Evolutionary conservation across 2,113 vertebrate genomes (phyloP).

Genomic region (Anas platyrhynchos): DNA sequence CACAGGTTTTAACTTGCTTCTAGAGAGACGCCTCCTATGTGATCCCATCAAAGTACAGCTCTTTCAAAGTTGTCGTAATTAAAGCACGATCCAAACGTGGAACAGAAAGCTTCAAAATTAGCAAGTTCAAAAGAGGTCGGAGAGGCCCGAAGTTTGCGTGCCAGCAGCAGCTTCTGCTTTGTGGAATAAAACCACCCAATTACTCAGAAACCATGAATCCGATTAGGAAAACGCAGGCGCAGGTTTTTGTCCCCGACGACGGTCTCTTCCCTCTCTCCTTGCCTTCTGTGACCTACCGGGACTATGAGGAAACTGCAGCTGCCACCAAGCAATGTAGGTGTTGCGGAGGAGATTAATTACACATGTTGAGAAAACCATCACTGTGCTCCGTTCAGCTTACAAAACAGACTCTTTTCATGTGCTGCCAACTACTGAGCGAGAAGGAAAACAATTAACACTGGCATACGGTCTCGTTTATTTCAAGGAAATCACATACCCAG

Average conservation of each 20-base stretch:
- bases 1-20: constrained; percentile 47
- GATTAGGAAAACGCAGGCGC: not conserved
- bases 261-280: not conserved
- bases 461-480: not conserved
- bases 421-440: not conserved
- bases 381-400: not conserved
- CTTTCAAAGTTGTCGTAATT: not conserved
- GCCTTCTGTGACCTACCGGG: not conserved
- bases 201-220: not conserved
- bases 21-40: not conserved
- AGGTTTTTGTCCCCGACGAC: not conserved
- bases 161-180: not conserved
- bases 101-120: not conserved
- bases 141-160: not conserved
- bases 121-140: constrained; percentile 25
- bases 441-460: not conserved
- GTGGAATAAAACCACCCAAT: not conserved
- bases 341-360: not conserved
- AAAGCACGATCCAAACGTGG: not conserved
- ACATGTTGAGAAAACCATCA: not conserved
- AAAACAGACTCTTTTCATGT: not conserved
- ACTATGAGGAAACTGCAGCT: not conserved
- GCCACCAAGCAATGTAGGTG: not conserved
- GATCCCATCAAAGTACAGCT: not conserved
- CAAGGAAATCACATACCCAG: not conserved